Base-by-base conservation (phyloP, 2,113 vertebrate genomes). In the Ploceus nigricollis region DNA sequence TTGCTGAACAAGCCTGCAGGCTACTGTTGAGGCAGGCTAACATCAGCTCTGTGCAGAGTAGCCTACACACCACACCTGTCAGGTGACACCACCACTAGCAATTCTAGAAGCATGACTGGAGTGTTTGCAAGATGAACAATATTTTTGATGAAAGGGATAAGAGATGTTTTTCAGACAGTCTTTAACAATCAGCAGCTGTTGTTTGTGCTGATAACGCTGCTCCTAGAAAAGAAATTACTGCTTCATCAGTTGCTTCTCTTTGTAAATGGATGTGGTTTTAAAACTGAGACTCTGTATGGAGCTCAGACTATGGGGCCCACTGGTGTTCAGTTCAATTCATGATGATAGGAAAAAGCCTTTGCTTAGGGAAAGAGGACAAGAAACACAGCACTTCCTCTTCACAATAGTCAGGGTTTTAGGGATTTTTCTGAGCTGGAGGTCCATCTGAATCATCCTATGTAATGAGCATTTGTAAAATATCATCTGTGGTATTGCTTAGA, bases 181-280 rank as follows among this genome's bases (percentile, higher is more conserved):
- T 63, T 86, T 61, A 70, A 94, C 76, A 88, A 31, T 90, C 90
- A 89, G 72, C 82, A 90, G 89, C 93, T 90, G 68, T 80, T 82
- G 75, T 81, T 95, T 90, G 76, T 86, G 39, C 82, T 66, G 44
- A 45, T 81, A 88, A 45, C 5, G 93, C 87, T 71, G 35, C 25
- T 91, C 51, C 56, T 79, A 56, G 87, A 93, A 91, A 89, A 93
- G 60, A 94, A 95, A 87, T 71, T 15, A 60, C 23, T 7, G 2
- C 57, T 90, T 91, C 73, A 56, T 95, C 87, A 82, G 42, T 93
- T 95, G 82, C 68, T 89, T 95, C 39, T 28, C 60, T 87, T 84
- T 16, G 47, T 73, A 84, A 77, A 54, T 50, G 42, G 87, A 66
- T 15, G 18, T 71, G 30, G 23, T 83, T 93, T 84, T 78, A 64